Base-by-base conservation (phyloP, 2,113 vertebrate species). In the Anguilla rostrata region DNA sequence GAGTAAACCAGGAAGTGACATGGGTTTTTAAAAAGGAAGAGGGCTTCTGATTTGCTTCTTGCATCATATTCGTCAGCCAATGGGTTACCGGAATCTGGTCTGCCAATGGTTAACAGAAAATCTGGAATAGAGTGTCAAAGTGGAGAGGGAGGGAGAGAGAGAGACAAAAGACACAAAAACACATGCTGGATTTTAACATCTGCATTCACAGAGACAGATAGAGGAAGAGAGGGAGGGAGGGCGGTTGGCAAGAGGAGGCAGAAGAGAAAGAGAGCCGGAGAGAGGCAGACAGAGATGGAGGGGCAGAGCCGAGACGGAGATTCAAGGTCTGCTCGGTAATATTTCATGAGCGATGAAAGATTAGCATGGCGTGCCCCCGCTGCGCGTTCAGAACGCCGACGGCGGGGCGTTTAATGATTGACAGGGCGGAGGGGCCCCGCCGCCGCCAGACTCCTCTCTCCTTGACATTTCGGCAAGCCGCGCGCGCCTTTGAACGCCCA, bases 321-420 rank as follows among this genome's bases (percentile, higher is more conserved):
- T 57, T 40, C 78, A 75, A 60, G 86, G 86, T 78, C 87, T 84
- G n/a, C 29, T 2, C 78, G 39, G 86, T 81, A 84, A 84, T 84
- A 84, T 87, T 53, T 84, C 78, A 87, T 46, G 56, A 87, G n/a
- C 60, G 46, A 83, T 79, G 53, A 83, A 71, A 39, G 84, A 87
- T 87, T 78, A 87, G 80, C 82, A 85, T 60, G 34, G 84, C 0
- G 2, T n/a, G 39, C 84, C 75, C 53, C 46, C 15, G 2, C 34
- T 15, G 34, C 22, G 46, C 20, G 57, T n/a, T 83, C n/a, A 40
- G 56, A 56, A 39, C 29, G 78, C 14, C 79, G 12, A 56, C 34
- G 20, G 40, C 39, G 66, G 39, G 40, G 78, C 60, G 53, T 82
- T 39, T 40, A 40, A 34, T 29, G 78, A 86, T 66, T 63, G 56